Evolutionary conservation across 2,113 vertebrate genomes (phyloP).

Genomic region (Coptodon bakossiorum): DNA sequence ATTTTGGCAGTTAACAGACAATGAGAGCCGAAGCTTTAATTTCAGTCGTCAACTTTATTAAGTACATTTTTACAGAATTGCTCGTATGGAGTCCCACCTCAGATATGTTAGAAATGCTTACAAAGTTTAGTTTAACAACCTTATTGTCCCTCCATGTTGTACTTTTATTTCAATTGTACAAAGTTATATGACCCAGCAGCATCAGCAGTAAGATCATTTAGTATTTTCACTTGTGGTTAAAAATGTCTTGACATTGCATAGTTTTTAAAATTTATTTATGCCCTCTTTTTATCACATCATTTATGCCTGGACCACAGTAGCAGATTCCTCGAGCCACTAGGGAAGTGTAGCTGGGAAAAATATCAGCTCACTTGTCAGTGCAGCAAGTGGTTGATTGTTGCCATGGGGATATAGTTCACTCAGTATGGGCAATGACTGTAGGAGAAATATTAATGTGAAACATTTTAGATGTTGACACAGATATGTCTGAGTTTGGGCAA

Average conservation of each 20-base stretch:
- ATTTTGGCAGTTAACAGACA: background rate
- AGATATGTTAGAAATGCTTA: background rate
- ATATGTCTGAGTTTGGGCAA: background rate
- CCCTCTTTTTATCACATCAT: background rate
- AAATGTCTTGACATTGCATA: background rate
- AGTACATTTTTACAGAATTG: background rate
- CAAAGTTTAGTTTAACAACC: background rate
- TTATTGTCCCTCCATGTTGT: background rate
- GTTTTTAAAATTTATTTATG: background rate
- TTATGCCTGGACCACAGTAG: background rate
- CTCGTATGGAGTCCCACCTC: background rate
- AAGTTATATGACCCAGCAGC: rapidly evolving
- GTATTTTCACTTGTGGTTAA: background rate
- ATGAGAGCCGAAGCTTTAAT: background rate
- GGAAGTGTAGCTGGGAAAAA: background rate
- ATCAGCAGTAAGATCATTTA: background rate
- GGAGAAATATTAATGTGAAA: background rate
- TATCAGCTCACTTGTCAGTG: background rate
- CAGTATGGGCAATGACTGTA: background rate
- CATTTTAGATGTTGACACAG: background rate
- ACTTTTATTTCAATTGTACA: background rate
- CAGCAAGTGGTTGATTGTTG: background rate
- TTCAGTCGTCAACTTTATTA: background rate
- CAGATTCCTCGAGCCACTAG: background rate
- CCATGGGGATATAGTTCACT: background rate